Conservation (phyloP, 2,797 vertebrate species). For the Uromys caudimaculatus region DNA sequence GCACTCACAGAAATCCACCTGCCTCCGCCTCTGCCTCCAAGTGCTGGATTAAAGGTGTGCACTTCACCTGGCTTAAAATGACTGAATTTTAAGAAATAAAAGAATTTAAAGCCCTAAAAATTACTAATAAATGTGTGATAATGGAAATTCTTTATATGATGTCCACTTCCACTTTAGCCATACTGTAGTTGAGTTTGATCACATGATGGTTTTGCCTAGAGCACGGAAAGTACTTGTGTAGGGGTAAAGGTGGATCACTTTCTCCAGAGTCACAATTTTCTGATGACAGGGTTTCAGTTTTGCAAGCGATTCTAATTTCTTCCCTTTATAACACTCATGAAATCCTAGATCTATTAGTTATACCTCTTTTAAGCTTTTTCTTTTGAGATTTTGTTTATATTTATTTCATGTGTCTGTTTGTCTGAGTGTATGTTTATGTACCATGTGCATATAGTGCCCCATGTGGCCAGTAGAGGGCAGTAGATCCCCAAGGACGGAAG, state of each 20-base stretch:
- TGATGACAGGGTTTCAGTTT: not conserved
- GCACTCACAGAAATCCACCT: no score
- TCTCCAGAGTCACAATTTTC: not conserved
- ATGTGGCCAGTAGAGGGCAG: not conserved
- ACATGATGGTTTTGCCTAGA: not conserved
- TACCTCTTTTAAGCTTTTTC: not conserved
- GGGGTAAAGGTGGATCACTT: not conserved
- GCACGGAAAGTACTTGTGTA: not conserved
- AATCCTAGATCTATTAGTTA: not conserved
- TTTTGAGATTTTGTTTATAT: not conserved
- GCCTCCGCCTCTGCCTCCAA: no score
- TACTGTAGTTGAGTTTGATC: not conserved
- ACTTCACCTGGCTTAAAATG: not conserved
- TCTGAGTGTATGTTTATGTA: not conserved
- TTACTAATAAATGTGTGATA: constrained; percentile 38
- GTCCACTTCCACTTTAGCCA: constrained; percentile 28
- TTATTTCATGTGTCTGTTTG: not conserved
- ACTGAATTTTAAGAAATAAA: constrained; percentile 32
- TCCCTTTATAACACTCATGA: not conserved
- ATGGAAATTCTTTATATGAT: constrained; percentile 24
- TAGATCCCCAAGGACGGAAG: not conserved
- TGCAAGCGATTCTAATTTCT: not conserved
- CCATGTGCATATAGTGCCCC: not conserved
- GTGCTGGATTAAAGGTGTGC: no score
- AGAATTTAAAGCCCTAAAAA: constrained; percentile 46